A percentile compares a stretch with the other conserved stretches of the same genome.
Conservation (phyloP, 2,113 vertebrate species). For the Fulmarus glacialis region DNA sequence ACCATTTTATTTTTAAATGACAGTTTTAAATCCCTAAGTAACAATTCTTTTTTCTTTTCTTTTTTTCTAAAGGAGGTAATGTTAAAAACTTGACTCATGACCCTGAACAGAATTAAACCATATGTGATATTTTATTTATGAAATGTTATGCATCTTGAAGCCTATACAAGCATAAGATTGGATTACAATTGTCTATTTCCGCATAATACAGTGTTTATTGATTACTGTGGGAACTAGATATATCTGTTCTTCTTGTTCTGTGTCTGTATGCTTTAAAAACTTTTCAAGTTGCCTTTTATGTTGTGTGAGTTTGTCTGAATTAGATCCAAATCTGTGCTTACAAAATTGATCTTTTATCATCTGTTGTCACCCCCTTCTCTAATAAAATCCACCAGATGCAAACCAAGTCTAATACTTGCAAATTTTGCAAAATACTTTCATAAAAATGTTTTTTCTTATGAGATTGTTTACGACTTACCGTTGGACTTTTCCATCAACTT, state of each 20-base stretch:
- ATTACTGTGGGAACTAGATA: neutral
- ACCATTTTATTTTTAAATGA: neutral
- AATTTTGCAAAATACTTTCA: neutral
- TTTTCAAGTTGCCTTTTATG: neutral
- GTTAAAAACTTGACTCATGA: neutral
- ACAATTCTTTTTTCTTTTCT: neutral
- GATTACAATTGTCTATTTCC: neutral
- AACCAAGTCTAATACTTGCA: neutral
- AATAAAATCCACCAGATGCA: neutral
- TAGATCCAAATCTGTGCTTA: neutral
- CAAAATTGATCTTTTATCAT: neutral
- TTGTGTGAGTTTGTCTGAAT: neutral
- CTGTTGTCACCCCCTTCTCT: neutral
- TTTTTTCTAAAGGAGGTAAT: neutral
- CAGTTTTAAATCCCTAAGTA: neutral
- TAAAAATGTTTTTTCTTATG: neutral
- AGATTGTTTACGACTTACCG: fast-evolving
- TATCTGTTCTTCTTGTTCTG: neutral
- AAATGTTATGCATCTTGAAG: neutral
- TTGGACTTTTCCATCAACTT: neutral
- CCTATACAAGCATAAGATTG: neutral
- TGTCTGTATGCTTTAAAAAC: neutral
- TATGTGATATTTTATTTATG: neutral
- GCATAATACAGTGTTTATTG: neutral
- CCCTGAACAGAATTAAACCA: neutral